A percentile compares a stretch with the other conserved stretches of the same genome.
phyloP scores from a whole-genome alignment of 2,797 vertebrate genomes.

The Gallirallus australis region DNA sequence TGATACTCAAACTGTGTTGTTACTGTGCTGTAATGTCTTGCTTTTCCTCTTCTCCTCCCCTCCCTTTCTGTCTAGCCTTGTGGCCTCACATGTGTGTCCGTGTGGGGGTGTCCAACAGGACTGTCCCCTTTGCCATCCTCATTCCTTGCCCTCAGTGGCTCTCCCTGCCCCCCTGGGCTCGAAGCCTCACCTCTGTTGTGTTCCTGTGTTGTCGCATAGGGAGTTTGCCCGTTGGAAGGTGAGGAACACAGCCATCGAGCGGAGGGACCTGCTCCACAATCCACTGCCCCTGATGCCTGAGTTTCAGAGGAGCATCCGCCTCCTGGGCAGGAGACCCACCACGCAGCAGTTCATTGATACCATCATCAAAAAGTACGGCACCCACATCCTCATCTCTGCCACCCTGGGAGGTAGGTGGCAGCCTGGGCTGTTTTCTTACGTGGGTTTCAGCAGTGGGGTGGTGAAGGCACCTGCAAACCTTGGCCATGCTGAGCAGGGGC shows the following conservation, averaged over 20 bases:
- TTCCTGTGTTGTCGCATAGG: slow-evolving; percentile 78
- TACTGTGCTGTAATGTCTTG: neutral
- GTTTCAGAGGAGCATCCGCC: slow-evolving; percentile 95
- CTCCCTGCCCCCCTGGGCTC: neutral
- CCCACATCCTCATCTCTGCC: slow-evolving; percentile 98
- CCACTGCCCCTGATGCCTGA: slow-evolving; percentile 98
- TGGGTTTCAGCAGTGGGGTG: too few relatives aligned
- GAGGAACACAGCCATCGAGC: slow-evolving; percentile 98
- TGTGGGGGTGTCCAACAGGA: neutral
- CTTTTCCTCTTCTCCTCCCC: neutral
- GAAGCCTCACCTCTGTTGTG: slow-evolving; percentile 7
- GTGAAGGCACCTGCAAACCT: too few relatives aligned
- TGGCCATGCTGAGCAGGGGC: rapidly evolving
- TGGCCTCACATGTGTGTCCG: neutral
- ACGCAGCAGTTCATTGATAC: slow-evolving; percentile 98
- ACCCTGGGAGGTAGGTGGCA: slow-evolving; percentile 94
- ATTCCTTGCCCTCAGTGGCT: rapidly evolving
- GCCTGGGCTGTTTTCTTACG: rapidly evolving
- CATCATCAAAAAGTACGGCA: slow-evolving; percentile 99
- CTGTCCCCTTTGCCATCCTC: neutral
- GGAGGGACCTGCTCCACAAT: slow-evolving; percentile 93
- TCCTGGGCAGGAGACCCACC: slow-evolving; percentile 95
- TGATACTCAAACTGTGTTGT: neutral
- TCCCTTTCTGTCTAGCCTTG: neutral
- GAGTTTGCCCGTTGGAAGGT: slow-evolving; percentile 99